phyloP scores from a whole-genome alignment of 2,797 vertebrate species.

The Pangasius mekongensis region DNA sequence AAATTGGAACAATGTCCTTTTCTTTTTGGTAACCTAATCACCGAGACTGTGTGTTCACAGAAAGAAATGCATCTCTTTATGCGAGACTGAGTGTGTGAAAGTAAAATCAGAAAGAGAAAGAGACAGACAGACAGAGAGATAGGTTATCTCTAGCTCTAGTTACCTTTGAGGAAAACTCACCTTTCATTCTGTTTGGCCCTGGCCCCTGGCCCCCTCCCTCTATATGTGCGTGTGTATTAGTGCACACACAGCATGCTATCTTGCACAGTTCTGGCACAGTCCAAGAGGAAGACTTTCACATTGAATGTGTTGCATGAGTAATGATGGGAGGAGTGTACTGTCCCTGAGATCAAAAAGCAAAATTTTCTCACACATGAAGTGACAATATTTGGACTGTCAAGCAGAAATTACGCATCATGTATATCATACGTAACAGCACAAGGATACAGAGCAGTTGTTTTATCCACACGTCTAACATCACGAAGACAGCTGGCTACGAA shows the following conservation, averaged over 20 bases:
- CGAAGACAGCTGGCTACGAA: neutral
- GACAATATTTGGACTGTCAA: neutral
- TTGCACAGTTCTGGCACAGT: neutral
- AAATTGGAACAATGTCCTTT: constrained; percentile 70
- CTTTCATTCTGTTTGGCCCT: constrained; percentile 38
- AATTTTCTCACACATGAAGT: neutral
- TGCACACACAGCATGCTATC: neutral
- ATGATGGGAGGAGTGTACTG: neutral
- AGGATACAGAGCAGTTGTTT: neutral
- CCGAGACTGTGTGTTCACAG: constrained; percentile 59
- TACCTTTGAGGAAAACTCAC: constrained; percentile 49
- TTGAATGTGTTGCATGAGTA: neutral
- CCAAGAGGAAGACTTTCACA: neutral
- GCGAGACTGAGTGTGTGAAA: constrained; percentile 48
- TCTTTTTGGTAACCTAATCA: constrained; percentile 70
- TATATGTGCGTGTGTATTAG: neutral
- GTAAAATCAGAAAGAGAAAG: neutral
- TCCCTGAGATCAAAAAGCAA: neutral
- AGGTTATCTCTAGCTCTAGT: constrained; percentile 45
- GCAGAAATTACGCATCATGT: neutral
- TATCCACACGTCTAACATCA: neutral
- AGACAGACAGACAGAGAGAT: neutral
- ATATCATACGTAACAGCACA: neutral
- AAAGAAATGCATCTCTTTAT: constrained; percentile 48
- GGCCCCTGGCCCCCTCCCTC: neutral